phyloP scores from a whole-genome alignment of 2,797 vertebrate genomes.

The Catostomus latipinnis region DNA sequence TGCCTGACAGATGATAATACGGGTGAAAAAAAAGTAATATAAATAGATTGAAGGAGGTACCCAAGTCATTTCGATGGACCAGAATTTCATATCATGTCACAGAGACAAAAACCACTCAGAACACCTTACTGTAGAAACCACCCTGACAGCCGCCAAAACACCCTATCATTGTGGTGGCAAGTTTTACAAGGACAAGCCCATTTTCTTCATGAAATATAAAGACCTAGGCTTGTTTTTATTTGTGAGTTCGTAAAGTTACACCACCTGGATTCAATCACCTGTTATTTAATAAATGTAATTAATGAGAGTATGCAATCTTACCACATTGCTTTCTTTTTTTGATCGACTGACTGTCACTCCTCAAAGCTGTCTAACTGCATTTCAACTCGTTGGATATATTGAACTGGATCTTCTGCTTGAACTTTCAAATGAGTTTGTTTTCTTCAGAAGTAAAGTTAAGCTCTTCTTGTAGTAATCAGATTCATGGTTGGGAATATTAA shows the following conservation, averaged over 20 bases:
- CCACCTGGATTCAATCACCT: too few species aligned
- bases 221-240: too few species aligned
- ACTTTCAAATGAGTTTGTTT: neutral
- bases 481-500: slow-evolving; percentile 10
- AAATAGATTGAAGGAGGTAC: too few species aligned
- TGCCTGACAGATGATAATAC: too few species aligned
- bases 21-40: too few species aligned
- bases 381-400: neutral
- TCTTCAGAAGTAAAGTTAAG: neutral
- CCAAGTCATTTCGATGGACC: too few species aligned
- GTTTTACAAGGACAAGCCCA: too few species aligned
- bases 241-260: neutral
- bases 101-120: neutral
- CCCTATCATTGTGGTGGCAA: neutral
- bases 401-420: too few species aligned
- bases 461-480: neutral
- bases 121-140: neutral
- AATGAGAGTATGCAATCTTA: neutral
- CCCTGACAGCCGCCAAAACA: too few species aligned
- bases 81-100: too few species aligned
- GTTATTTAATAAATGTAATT: neutral
- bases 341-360: neutral
- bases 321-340: neutral
- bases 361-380: neutral
- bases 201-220: too few species aligned